Conservation (phyloP, 23 tunicate species). For the Oikopleura dioica region DNA sequence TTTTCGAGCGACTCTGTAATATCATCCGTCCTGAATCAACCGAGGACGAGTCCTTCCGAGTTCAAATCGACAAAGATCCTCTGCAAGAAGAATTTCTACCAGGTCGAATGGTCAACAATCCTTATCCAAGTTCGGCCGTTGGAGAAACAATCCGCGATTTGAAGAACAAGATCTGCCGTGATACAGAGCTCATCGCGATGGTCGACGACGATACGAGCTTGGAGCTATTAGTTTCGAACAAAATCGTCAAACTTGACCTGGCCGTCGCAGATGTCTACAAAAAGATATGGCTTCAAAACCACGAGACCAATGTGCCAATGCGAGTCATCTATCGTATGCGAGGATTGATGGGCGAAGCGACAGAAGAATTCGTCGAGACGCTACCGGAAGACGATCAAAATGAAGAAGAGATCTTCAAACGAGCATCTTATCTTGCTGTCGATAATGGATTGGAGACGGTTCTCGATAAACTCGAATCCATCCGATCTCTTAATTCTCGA, state of each 20-base stretch:
- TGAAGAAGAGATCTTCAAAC: slow-evolving; percentile 74
- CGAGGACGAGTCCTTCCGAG: background rate
- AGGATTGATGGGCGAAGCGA: slow-evolving; percentile 88
- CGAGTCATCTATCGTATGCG: slow-evolving; percentile 85
- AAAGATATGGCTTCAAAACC: slow-evolving; percentile 67
- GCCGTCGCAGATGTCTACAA: slow-evolving; percentile 81
- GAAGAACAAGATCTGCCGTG: slow-evolving; percentile 84
- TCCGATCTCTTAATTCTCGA: slow-evolving; percentile 14
- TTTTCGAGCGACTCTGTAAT: slow-evolving; percentile 79
- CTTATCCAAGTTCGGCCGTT: slow-evolving; percentile 54
- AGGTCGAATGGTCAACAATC: slow-evolving; percentile 93
- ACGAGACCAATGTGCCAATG: slow-evolving; percentile 61
- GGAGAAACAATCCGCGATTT: slow-evolving; percentile 88
- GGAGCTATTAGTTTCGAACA: slow-evolving; percentile 84
- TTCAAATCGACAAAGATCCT: slow-evolving; percentile 60
- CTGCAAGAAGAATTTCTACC: slow-evolving; percentile 89
- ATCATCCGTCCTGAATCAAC: slow-evolving; percentile 42
- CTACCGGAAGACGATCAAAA: slow-evolving; percentile 57
- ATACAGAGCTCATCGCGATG: slow-evolving; percentile 51
- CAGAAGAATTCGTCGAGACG: slow-evolving; percentile 69
- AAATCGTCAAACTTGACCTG: slow-evolving; percentile 68
- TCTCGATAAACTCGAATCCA: background rate
- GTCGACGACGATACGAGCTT: slow-evolving; percentile 93
- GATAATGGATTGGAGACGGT: slow-evolving; percentile 58
- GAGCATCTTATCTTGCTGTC: slow-evolving; percentile 40